Base-by-base conservation (phyloP, 2,113 vertebrate genomes). In the Megaptera novaeangliae region DNA sequence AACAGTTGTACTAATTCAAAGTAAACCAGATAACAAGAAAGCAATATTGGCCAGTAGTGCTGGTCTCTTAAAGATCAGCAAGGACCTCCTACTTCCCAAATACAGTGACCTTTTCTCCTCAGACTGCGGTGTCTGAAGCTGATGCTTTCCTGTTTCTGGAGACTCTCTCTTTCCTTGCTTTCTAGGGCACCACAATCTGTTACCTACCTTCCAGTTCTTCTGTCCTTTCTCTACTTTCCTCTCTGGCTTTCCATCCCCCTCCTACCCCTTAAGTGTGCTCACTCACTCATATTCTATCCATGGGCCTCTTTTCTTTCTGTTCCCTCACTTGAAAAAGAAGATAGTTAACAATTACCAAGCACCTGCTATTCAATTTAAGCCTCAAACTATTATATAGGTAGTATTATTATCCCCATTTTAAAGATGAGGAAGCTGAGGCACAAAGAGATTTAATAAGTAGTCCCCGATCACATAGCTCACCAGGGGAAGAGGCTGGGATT, bases 281-380 rank as follows among this genome's bases (percentile, higher is more conserved):
- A 52, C 87, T 93, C 23, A 91, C 15, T 87, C 36, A 14, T 69
- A 39, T 34, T 55, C 31, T 77, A 17, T 52, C 36, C 78, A 64
- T 69, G 57, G 2, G 5, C 18, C n/a, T 69, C 34, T 81, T 64
- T 85, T 72, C 59, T 82, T 59, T 46, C 64, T 81, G 52, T 66
- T 86, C 10, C 34, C 8, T 93, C 64, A 14, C 34, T 84, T 80
- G 68, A 80, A 78, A 95, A 71, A 71, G 44, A 78, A 77, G 46
- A 63, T 36, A 52, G 41, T 80, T 93, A 46, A 66, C 18, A 87
- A 94, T 71, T 83, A 89, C 23, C 8, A 41, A 74, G 39, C 39
- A 89, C 63, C 88, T 96, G n/a, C 52, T 88, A 52, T 92, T 96
- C 83, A 64, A 78, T n/a, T 57, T 39, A 94, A 78, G 69, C 46